Conservation (phyloP, 2,113 vertebrate species). For the Myotis davidii region DNA sequence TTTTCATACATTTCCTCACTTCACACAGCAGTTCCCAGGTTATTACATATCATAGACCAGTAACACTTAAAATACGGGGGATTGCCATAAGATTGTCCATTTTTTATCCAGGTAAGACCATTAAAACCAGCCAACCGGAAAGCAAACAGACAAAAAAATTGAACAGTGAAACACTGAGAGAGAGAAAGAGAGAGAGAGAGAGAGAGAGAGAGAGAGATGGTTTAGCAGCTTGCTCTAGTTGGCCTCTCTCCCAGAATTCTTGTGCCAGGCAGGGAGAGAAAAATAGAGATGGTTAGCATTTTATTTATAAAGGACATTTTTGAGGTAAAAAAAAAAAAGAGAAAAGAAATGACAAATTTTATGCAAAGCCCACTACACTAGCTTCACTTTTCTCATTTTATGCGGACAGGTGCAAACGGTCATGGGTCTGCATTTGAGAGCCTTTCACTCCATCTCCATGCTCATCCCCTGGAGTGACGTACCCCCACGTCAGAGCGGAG, state of each 20-base stretch:
- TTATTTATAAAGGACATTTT: background rate
- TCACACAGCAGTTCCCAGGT: background rate
- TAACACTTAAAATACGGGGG: background rate
- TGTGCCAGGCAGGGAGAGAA: background rate
- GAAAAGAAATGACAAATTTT: background rate
- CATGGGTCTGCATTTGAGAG: background rate
- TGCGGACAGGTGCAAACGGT: rapidly evolving
- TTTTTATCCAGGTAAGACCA: slow-evolving; percentile 36
- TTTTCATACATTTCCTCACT: background rate
- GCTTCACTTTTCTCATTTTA: background rate
- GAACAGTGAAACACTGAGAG: background rate
- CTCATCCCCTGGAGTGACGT: background rate
- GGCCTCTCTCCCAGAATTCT: no score
- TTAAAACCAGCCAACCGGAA: slow-evolving; percentile 57
- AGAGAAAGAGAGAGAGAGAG: no score
- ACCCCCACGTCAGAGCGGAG: background rate
- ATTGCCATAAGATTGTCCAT: background rate
- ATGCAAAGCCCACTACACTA: background rate
- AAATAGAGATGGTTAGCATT: slow-evolving; percentile 45
- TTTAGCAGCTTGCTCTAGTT: no score
- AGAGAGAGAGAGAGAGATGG: background rate
- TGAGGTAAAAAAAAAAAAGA: background rate
- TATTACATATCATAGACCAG: background rate
- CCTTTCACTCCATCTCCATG: background rate
- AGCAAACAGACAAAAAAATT: background rate